These are phyloP conservation scores for Sebastiscus tertius DNA, from an alignment of 2,797 vertebrate species.

Conservation along the genomic window DNA sequence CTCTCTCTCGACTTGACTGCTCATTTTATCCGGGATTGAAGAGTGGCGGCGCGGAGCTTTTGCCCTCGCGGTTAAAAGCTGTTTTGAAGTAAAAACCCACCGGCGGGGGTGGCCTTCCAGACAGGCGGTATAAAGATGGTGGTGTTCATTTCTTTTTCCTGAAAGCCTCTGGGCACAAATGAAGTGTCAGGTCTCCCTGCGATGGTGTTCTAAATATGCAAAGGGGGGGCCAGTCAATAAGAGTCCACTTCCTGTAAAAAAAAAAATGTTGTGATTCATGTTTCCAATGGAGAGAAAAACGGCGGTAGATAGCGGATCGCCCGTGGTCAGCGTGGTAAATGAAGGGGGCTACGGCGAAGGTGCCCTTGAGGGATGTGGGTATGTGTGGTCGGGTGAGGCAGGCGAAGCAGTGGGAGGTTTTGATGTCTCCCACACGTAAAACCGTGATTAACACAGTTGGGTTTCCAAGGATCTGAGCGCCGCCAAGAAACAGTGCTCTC, in stretches of 20 bases:
- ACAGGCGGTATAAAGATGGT: not conserved
- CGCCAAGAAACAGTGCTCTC: conserved; percentile 51
- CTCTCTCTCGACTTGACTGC: conserved; percentile 2
- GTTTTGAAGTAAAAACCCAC: conserved; percentile 14
- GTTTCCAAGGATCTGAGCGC: conserved; percentile 65
- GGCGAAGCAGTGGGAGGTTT: conserved; percentile 65
- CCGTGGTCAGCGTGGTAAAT: conserved; percentile 60
- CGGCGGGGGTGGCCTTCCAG: not conserved
- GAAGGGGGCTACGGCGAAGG: conserved; percentile 62
- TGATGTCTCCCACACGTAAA: conserved; percentile 79
- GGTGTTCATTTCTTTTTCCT: not conserved
- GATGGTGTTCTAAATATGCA: conserved; percentile 1
- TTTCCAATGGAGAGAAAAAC: conserved; percentile 19
- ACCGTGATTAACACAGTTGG: conserved; percentile 81
- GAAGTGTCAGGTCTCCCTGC: not conserved
- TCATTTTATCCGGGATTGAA: conserved; percentile 27
- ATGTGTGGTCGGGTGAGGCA: conserved; percentile 42
- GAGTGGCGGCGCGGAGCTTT: not conserved
- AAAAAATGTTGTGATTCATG: conserved; percentile 55
- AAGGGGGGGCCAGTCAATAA: not conserved
- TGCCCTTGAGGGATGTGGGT: conserved; percentile 71
- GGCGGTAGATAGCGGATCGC: conserved; percentile 46
- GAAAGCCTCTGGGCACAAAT: not conserved
- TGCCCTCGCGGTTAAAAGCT: not conserved
- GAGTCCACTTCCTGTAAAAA: conserved; percentile 28